phyloP scores from a whole-genome alignment of 2,888 invertebrate species.

The Trilocha varians region DNA sequence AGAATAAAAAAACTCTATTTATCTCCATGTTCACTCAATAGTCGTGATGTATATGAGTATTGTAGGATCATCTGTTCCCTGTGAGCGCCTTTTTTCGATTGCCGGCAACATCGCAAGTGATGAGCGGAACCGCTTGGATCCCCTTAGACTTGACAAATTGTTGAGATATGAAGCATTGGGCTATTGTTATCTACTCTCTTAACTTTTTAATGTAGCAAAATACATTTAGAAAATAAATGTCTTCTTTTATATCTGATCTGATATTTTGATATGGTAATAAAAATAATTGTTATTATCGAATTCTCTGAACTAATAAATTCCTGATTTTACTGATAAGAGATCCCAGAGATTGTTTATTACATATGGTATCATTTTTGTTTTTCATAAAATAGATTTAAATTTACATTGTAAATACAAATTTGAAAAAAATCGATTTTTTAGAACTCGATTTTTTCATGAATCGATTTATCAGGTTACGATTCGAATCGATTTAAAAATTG shows the following conservation, averaged over 20 bases:
- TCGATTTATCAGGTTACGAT: too few relatives aligned
- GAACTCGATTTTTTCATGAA: too few relatives aligned
- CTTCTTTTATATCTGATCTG: slow-evolving; percentile 4
- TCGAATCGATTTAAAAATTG: too few relatives aligned
- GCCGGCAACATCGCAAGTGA: slow-evolving; percentile 16
- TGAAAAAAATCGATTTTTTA: not conserved
- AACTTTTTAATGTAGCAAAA: slow-evolving; percentile 2
- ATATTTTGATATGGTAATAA: slow-evolving; percentile 7
- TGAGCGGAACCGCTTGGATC: slow-evolving; percentile 16
- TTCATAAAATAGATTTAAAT: slow-evolving; percentile 5
- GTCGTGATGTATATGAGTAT: slow-evolving; percentile 19
- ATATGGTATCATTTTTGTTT: slow-evolving; percentile 1
- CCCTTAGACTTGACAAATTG: slow-evolving; percentile 11
- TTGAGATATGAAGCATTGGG: not conserved
- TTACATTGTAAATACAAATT: slow-evolving; percentile 1
- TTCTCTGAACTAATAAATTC: too few relatives aligned
- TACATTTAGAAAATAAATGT: slow-evolving; percentile 6
- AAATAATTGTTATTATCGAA: slow-evolving; percentile 4
- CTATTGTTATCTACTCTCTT: slow-evolving; percentile 7
- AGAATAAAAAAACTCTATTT: slow-evolving; percentile 25
- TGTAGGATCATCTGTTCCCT: slow-evolving; percentile 18
- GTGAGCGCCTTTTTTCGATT: slow-evolving; percentile 17
- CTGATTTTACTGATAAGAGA: slow-evolving; percentile 3
- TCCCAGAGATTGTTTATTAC: slow-evolving; percentile 1
- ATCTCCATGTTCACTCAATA: slow-evolving; percentile 22